Evolutionary conservation across 1,140 invertebrate genomes (phyloP).

Genomic region (Panulirus ornatus): DNA sequence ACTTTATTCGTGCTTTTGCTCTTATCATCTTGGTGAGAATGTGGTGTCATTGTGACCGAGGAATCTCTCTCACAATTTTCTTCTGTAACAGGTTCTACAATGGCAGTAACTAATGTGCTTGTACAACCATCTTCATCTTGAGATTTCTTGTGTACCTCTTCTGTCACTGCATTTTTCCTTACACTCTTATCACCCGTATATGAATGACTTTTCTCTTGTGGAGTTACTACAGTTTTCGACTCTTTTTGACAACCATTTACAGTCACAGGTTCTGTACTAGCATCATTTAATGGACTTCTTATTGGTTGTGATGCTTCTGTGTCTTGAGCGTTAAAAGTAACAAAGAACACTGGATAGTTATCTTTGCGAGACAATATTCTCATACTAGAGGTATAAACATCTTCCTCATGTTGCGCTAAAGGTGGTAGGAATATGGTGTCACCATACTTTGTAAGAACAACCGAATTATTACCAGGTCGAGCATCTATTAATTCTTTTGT

Average conservation of each 20-base stretch:
- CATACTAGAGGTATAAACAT: not conserved
- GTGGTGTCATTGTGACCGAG: too few relatives aligned
- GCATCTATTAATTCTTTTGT: not conserved
- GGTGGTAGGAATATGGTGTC: not conserved
- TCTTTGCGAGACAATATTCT: not conserved
- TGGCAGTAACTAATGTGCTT: too few relatives aligned
- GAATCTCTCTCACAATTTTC: too few relatives aligned
- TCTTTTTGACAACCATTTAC: not conserved
- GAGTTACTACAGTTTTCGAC: not conserved
- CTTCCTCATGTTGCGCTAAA: not conserved
- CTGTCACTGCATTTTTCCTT: not conserved
- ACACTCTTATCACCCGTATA: not conserved
- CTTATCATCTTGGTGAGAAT: not conserved
- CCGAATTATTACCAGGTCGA: not conserved
- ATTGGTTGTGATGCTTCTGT: not conserved
- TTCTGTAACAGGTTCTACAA: too few relatives aligned
- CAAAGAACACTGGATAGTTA: not conserved
- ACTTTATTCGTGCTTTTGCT: not conserved
- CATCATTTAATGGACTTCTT: not conserved
- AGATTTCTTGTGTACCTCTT: not conserved
- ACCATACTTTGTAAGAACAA: not conserved
- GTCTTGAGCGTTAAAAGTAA: not conserved
- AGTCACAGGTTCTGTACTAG: not conserved
- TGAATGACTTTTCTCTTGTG: not conserved
- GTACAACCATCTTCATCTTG: not conserved